Conservation (phyloP, 2,113 vertebrate species). For the Neotragus moschatus region DNA sequence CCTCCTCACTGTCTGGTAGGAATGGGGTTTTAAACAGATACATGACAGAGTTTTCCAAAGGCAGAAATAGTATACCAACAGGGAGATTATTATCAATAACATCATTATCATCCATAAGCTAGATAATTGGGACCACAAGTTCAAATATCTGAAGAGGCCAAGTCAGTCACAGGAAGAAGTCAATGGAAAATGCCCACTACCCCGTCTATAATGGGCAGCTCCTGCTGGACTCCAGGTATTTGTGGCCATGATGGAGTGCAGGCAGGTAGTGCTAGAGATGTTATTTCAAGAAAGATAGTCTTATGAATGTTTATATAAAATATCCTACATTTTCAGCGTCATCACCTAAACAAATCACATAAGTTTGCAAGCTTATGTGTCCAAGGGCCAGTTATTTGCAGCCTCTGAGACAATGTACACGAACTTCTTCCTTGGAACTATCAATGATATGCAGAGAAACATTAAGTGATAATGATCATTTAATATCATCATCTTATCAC, state of each 20-base stretch:
- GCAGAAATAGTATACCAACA: background rate
- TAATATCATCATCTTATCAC: background rate
- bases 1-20: background rate
- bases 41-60: background rate
- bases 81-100: background rate
- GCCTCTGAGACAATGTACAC: background rate
- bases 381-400: background rate
- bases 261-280: too few relatives aligned
- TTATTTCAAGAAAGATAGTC: background rate
- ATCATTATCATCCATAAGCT: background rate
- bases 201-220: too few relatives aligned
- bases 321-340: background rate
- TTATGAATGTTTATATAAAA: background rate
- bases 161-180: background rate
- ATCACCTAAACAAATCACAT: background rate
- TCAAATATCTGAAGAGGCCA: background rate
- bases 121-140: background rate
- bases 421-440: background rate
- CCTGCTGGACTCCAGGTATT: background rate
- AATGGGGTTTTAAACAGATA: background rate
- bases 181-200: background rate
- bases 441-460: background rate
- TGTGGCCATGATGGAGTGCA: background rate
- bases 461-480: background rate
- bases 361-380: background rate